Evolutionary conservation across 2,797 vertebrate genomes (phyloP).

Genomic region (Trichosurus vulpecula): DNA sequence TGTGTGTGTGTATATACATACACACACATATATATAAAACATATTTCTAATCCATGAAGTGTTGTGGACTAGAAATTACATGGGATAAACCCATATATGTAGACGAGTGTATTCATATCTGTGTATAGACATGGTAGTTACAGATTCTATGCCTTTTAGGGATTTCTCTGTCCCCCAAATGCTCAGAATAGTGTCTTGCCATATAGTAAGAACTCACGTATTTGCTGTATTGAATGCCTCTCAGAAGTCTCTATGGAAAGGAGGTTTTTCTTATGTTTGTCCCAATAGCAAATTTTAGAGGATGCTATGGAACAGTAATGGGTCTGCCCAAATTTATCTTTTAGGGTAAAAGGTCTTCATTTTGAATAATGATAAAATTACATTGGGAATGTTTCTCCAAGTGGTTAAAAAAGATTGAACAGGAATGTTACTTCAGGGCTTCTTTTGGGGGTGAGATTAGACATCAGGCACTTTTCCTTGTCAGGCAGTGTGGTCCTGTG

Average conservation of each 20-base stretch:
- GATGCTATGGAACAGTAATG: conserved; percentile 58
- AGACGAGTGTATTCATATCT: not conserved
- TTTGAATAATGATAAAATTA: conserved; percentile 59
- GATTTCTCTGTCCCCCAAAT: not conserved
- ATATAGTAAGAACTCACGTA: not conserved
- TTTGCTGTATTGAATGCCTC: not conserved
- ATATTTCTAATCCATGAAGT: not conserved
- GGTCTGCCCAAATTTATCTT: conserved; percentile 56
- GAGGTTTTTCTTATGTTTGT: conserved; percentile 57
- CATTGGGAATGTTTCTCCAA: conserved; percentile 47
- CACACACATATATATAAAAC: not conserved
- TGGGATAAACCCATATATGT: not conserved
- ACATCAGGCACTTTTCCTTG: conserved; percentile 65
- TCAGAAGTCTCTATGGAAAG: conserved; percentile 8
- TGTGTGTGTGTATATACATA: not conserved
- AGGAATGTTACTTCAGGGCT: not conserved
- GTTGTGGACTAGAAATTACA: not conserved
- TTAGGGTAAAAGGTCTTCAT: conserved; percentile 11
- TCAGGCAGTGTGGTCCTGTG: not conserved
- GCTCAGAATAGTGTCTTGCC: not conserved
- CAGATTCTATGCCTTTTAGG: conserved; percentile 54
- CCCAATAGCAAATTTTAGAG: conserved; percentile 13
- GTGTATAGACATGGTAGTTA: not conserved
- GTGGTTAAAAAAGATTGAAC: not conserved
- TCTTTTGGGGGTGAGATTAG: conserved; percentile 16